Evolutionary conservation across 2,113 vertebrate species (phyloP).

Genomic region (Varanus salvator): DNA sequence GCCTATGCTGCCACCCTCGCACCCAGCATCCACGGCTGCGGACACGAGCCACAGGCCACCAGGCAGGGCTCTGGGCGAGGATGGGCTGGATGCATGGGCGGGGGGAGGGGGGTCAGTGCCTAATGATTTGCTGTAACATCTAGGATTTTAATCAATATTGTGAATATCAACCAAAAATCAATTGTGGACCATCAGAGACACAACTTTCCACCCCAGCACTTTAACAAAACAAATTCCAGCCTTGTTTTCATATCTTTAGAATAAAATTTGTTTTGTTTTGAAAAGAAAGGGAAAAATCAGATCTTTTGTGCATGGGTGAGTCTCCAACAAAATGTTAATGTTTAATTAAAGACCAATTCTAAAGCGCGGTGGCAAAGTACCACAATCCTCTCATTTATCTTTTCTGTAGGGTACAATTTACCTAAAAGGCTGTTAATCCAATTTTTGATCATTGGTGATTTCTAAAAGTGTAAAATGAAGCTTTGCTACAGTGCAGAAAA

Average conservation of each 20-base stretch:
- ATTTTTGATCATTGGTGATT: neutral
- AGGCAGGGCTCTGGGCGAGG: too few species aligned
- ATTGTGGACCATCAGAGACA: too few species aligned
- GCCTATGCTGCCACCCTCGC: too few species aligned
- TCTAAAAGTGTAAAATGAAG: neutral
- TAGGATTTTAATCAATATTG: neutral
- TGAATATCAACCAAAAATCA: neutral
- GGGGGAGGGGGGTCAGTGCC: neutral
- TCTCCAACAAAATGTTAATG: neutral
- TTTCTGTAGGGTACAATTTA: constrained; percentile 20
- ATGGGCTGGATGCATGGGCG: neutral
- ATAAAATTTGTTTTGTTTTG: too few species aligned
- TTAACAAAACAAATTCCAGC: too few species aligned
- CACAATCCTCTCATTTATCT: constrained; percentile 36
- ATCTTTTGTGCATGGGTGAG: neutral
- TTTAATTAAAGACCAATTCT: constrained; percentile 1
- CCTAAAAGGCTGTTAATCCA: neutral
- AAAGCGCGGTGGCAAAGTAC: neutral
- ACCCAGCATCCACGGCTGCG: too few species aligned
- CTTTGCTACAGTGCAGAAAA: neutral
- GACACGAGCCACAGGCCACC: too few species aligned
- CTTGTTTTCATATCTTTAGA: too few species aligned
- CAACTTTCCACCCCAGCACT: too few species aligned
- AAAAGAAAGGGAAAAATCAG: neutral
- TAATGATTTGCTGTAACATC: neutral